A percentile compares a stretch with the other conserved stretches of the same genome.
Conservation (phyloP, 2,113 vertebrate genomes). For the Perca flavescens region DNA sequence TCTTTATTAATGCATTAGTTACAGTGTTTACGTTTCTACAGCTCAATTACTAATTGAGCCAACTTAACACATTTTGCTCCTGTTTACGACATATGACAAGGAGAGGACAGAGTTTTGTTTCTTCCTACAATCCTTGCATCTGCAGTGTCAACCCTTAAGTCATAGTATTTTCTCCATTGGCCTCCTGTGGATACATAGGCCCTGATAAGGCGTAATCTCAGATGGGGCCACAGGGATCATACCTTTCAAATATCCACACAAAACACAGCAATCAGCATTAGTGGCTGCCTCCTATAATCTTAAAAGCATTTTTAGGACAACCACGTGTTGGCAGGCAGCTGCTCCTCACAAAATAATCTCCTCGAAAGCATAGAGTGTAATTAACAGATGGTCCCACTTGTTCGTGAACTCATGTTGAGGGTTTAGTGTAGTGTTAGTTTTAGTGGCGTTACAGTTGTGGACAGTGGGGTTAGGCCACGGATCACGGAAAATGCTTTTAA, state of each 20-base stretch:
- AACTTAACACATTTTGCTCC: not conserved
- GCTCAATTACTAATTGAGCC: not conserved
- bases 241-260: conserved; percentile 6
- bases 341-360: conserved; percentile 48
- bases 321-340: conserved; percentile 26
- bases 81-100: not conserved
- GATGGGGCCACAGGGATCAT: not conserved
- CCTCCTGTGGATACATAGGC: not conserved
- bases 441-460: not conserved
- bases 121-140: not conserved
- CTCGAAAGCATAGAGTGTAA: conserved; percentile 24
- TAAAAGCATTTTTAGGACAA: conserved; percentile 35
- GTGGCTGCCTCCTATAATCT: conserved; percentile 36
- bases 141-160: not conserved
- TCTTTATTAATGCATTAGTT: not conserved
- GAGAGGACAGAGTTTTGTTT: not conserved
- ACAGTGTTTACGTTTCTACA: not conserved
- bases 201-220: not conserved
- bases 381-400: conserved; percentile 58
- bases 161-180: not conserved
- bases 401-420: conserved; percentile 33
- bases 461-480: not conserved
- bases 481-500: too few relatives aligned
- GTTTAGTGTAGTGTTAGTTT: not conserved
- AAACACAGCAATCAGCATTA: conserved; percentile 33